Evolutionary conservation across 64 coral and sea anemone genomes (phyloP), one percentile per base, ranked within the genome.

Genomic region (Pocillopora verrucosa): DNA sequence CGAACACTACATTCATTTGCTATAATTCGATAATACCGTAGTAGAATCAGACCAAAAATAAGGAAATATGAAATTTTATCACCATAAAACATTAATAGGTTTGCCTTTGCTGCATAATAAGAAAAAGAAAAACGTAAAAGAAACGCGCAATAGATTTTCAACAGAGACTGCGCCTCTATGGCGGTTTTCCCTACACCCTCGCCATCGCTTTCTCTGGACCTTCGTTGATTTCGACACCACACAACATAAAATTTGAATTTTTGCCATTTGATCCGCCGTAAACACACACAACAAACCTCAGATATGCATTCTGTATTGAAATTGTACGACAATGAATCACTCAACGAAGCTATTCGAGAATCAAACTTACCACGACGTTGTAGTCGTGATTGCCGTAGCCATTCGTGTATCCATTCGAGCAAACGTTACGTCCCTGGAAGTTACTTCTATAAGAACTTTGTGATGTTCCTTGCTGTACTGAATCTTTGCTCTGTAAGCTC

Each of bases 401-500:
- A 41, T 85, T 85, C 38, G 36, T 85, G 65, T 85, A 85, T n/a
- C 82, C 82, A 41, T 85, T 85, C 64, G 82, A 25, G 82, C 72
- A 65, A 10, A 45, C 20, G 63, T 20, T 87, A 26, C 24, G 87
- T 51, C 64, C 65, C 45, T 79, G 74, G 16, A 73, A 76, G 67
- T 61, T 63, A 61, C 73, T 79, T 80, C 75, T 56, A 26, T 65
- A 61, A 34, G 74, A 77, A 25, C 85, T 34, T 87, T 92, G 90
- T 0, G 56, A 16, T 30, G 80, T 86, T 26, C 76, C 83, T 58
- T 92, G 83, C 13, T 86, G 76, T 19, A n/a, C 85, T 34, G 89
- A 75, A 82, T 82, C 76, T 70, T 76, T 92, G 38, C 84, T 86
- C 67, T 98, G 85, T 26, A 94, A 85, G 89, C 89, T 98, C 78